These are phyloP conservation scores for Tortrix viridana DNA, from an alignment of 2,888 invertebrate genomes.

Conservation along the genomic window DNA sequence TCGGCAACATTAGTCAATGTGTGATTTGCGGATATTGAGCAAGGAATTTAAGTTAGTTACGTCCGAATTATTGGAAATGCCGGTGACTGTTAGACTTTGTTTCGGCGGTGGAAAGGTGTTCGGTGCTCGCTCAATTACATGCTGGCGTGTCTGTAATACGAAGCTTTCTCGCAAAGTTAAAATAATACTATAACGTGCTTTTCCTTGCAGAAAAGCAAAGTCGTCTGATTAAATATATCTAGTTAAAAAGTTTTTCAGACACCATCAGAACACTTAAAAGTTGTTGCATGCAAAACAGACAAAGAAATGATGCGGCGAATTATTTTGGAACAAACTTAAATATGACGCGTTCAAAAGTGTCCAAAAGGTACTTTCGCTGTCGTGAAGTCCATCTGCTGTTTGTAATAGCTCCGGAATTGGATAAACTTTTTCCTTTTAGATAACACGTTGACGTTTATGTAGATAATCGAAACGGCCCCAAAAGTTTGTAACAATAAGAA, in stretches of 20 bases:
- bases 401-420: conserved; percentile 23
- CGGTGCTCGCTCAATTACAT: no score
- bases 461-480: conserved; percentile 7
- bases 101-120: no score
- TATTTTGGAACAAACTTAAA: not conserved
- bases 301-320: conserved; percentile 8
- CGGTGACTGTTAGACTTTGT: not conserved
- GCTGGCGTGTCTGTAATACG: no score
- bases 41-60: conserved; percentile 18
- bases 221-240: no score
- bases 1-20: conserved; percentile 26
- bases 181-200: no score
- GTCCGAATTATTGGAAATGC: conserved; percentile 12
- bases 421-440: conserved; percentile 23
- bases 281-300: not conserved
- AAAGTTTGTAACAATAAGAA: conserved; percentile 16
- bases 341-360: conserved; percentile 20
- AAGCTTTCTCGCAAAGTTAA: no score
- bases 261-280: no score
- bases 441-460: conserved; percentile 24
- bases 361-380: conserved; percentile 9
- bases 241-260: no score
- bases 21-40: conserved; percentile 20
- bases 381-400: conserved; percentile 25
- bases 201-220: no score